These are phyloP conservation scores for Epizoanthus stellaris DNA, from an alignment of 92 coral and sea anemone genomes.

Conservation along the genomic window DNA sequence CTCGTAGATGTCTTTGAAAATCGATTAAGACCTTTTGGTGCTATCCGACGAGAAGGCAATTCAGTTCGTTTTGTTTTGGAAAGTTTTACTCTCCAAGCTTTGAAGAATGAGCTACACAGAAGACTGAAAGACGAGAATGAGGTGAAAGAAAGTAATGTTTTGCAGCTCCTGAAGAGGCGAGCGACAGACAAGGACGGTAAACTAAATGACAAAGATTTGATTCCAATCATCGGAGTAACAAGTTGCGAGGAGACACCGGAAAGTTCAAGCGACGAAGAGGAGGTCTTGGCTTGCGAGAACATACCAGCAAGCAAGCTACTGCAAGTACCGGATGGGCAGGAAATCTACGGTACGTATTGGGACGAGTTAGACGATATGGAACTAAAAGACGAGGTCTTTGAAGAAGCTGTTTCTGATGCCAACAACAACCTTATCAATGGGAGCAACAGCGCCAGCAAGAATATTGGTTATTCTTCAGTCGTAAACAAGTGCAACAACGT, in stretches of 20 bases:
- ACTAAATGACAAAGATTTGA: background rate
- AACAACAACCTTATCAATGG: no score
- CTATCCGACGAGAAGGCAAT: constrained; percentile 9
- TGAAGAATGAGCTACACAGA: constrained; percentile 10
- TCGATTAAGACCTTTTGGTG: constrained; percentile 4
- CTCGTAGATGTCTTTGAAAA: constrained; percentile 31
- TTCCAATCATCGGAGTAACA: background rate
- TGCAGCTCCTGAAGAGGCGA: background rate
- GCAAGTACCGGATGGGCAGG: background rate
- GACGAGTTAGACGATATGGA: background rate
- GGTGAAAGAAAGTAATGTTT: background rate
- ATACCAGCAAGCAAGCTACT: background rate
- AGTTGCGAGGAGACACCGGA: background rate
- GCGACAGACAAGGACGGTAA: background rate
- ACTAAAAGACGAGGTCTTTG: background rate
- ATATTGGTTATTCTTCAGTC: no score
- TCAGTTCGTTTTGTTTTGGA: constrained; percentile 21
- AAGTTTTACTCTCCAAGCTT: background rate
- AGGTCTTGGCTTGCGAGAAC: background rate
- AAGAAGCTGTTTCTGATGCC: background rate
- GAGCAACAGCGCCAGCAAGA: no score
- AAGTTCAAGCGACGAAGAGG: background rate
- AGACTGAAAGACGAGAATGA: constrained; percentile 2
- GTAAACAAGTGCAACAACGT: no score
- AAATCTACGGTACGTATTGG: background rate